These are phyloP conservation scores for Nesogale talazaci DNA, from an alignment of 2,113 vertebrate genomes.

Conservation along the genomic window DNA sequence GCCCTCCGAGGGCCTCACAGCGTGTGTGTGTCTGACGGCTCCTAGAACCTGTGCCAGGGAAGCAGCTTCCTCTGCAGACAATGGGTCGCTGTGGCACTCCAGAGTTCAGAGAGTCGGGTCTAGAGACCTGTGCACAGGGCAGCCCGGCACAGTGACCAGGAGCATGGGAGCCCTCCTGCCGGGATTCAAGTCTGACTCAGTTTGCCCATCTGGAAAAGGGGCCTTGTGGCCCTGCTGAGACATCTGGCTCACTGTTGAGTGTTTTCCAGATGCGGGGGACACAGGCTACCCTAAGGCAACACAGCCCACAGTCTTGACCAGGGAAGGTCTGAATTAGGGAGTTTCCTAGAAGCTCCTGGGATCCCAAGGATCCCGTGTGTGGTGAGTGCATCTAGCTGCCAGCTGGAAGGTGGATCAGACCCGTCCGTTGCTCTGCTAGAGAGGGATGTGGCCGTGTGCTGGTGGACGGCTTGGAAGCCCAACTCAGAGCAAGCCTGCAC, in stretches of 20 bases:
- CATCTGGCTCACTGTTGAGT: background rate
- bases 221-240: too few relatives aligned
- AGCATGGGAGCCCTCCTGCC: fast-evolving
- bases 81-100: background rate
- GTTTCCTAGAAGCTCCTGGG: background rate
- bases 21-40: fast-evolving
- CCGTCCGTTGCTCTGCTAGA: too few relatives aligned
- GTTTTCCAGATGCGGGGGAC: fast-evolving
- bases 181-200: background rate
- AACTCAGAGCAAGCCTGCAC: too few relatives aligned
- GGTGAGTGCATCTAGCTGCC: too few relatives aligned
- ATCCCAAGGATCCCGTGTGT: background rate
- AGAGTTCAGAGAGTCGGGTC: background rate
- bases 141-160: fast-evolving
- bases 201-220: background rate
- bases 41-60: background rate
- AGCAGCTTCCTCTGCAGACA: fast-evolving
- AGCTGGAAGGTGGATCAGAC: too few relatives aligned
- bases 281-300: background rate
- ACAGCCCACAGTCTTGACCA: background rate
- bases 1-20: background rate
- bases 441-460: too few relatives aligned
- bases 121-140: background rate
- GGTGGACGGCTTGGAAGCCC: too few relatives aligned
- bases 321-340: background rate